Percentiles rank a stretch among this genome's conserved stretches.
phyloP scores from a whole-genome alignment of 2,797 vertebrate species.

The Rhinella marina region DNA sequence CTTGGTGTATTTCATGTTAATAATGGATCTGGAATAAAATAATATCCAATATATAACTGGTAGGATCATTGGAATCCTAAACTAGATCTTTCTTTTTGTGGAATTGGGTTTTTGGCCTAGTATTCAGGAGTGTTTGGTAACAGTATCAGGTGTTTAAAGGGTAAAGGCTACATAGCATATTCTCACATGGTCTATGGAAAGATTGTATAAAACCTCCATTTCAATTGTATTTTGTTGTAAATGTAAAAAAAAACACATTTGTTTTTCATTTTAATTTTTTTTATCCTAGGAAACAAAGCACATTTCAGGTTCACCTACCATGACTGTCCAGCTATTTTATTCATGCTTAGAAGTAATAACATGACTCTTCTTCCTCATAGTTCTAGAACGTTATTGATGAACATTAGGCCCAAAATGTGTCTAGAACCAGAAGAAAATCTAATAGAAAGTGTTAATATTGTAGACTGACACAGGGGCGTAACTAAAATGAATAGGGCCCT shows the following conservation, averaged over 20 bases:
- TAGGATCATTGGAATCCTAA: not conserved
- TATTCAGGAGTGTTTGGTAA: slow-evolving; percentile 29
- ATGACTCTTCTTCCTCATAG: not conserved
- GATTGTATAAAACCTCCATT: slow-evolving; percentile 41
- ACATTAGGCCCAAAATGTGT: not conserved
- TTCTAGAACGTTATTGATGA: not conserved
- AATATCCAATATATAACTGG: not conserved
- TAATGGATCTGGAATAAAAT: not conserved
- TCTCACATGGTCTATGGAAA: slow-evolving; percentile 40
- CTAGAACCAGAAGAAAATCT: not conserved
- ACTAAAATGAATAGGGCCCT: too few species aligned
- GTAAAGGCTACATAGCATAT: slow-evolving; percentile 9
- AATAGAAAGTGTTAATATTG: not conserved
- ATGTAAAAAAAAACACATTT: slow-evolving; percentile 16
- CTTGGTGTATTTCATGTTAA: not conserved
- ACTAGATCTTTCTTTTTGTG: not conserved
- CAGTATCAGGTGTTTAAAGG: slow-evolving; percentile 42
- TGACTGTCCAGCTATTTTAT: not conserved
- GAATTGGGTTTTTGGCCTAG: slow-evolving; percentile 33
- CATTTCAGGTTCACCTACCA: slow-evolving; percentile 22
- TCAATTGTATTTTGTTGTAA: slow-evolving; percentile 34
- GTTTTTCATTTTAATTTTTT: slow-evolving; percentile 36
- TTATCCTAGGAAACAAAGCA: not conserved
- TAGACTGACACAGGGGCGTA: not conserved
- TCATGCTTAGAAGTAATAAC: not conserved